Conservation (phyloP, 2,888 invertebrate species). For the Tuberolachnus salignus region DNA sequence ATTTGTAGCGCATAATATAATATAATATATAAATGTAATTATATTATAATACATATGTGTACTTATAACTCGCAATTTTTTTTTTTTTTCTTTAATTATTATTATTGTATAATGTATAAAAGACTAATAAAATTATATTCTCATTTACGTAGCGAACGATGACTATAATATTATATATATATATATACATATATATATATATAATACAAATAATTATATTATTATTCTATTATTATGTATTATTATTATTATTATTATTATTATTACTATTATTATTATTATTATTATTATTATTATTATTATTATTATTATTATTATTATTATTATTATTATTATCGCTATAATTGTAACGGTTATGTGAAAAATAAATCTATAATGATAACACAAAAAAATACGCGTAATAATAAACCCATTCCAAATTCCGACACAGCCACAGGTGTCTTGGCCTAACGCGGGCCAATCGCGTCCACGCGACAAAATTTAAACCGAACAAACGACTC, state of each 20-base stretch:
- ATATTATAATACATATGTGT: background rate
- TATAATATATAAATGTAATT: background rate
- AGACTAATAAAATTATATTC: constrained; percentile 39
- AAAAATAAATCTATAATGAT: no score
- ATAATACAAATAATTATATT: no score
- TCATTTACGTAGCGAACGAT: constrained; percentile 11
- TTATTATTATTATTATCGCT: constrained; percentile 17
- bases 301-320: constrained; percentile 20
- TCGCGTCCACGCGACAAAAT: no score
- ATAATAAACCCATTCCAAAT: no score
- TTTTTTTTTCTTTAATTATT: constrained; percentile 39
- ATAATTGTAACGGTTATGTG: no score
- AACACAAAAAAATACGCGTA: no score
- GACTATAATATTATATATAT: constrained; percentile 10
- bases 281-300: constrained; percentile 43
- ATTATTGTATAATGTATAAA: constrained; percentile 37
- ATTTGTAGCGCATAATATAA: background rate
- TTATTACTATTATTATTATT: constrained; percentile 13
- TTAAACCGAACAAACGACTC: no score
- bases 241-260: constrained; percentile 17
- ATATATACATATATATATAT: constrained; percentile 2
- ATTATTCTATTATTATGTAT: no score
- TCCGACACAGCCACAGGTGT: no score
- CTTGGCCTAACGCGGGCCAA: no score
- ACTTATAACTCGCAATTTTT: constrained; percentile 19